Base-by-base conservation (phyloP, 1,140 invertebrate genomes). In the Diprion similis region DNA sequence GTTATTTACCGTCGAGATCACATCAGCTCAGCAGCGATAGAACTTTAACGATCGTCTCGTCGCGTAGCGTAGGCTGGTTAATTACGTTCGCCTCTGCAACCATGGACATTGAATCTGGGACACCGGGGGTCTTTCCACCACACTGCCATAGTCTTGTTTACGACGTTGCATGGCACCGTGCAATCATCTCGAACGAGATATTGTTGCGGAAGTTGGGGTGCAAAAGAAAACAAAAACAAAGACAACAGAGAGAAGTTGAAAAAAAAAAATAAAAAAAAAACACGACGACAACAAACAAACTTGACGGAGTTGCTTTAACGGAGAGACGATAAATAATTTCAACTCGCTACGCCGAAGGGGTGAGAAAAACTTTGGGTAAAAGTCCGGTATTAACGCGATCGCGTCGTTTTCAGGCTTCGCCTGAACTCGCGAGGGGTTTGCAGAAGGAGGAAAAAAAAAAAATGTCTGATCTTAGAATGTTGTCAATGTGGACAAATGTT, bases 221-320 rank as follows among this genome's bases (percentile, higher is more conserved):
- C 59, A 7, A 17, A n/a, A n/a, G 51, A 59, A 10, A 59, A 59
- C 10, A 59, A n/a, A 59, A 10, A n/a, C n/a, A 59, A 59, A n/a
- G n/a, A 59, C n/a, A n/a, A 59, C 51, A 59, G 51, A 59, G 51
- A 59, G 51, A 59, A 59, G n/a, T 10, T 10, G 51, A 10, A n/a
- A 59, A 59, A 59, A 59, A 59, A 59, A 59, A 59, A 59, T 59
- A 59, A 59, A n/a, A n/a, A n/a, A n/a, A n/a, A n/a, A n/a, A n/a
- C n/a, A n/a, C n/a, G n/a, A n/a, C n/a, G n/a, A n/a, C 10, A n/a
- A n/a, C n/a, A n/a, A n/a, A n/a, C n/a, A n/a, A 64, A 64, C 59
- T 18, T 64, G 13, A 17, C 17, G 17, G 8, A 17, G 17, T 64
- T 18, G 17, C 17, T 64, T 64, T 15, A 3, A 3, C 24, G 6